phyloP scores from a whole-genome alignment of 1,140 invertebrate species.

The Drosophila leontia region DNA sequence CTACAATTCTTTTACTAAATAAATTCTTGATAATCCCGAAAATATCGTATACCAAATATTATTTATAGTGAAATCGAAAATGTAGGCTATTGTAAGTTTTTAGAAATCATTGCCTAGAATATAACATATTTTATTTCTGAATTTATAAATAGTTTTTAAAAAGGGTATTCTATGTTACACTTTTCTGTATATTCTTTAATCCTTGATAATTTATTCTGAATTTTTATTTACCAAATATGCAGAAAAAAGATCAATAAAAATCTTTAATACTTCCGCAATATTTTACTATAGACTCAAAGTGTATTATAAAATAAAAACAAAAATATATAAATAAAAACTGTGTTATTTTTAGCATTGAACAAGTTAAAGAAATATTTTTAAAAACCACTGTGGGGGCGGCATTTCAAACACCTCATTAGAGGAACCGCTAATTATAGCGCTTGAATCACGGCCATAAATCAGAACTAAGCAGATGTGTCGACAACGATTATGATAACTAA shows the following conservation, averaged over 20 bases:
- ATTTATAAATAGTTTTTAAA: background rate
- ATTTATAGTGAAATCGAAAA: background rate
- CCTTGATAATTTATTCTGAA: background rate
- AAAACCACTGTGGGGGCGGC: conserved; percentile 20
- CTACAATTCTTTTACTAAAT: background rate
- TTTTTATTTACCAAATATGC: background rate
- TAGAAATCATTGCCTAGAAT: too few relatives aligned
- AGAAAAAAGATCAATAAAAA: too few relatives aligned
- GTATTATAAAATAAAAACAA: background rate
- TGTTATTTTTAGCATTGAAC: background rate
- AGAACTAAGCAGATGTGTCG: conserved; percentile 51
- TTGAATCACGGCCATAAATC: conserved; percentile 67
- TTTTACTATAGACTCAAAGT: background rate
- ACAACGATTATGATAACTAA: conserved; percentile 35
- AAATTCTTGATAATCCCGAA: rapidly evolving
- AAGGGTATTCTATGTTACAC: too few relatives aligned
- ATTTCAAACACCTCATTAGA: conserved; percentile 44
- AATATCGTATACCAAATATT: too few relatives aligned
- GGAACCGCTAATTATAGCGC: conserved; percentile 39
- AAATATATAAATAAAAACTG: background rate
- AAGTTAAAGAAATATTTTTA: background rate
- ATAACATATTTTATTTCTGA: background rate
- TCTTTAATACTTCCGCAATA: background rate
- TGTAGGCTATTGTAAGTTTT: too few relatives aligned
- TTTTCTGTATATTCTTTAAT: background rate